These are phyloP conservation scores for Spizaetus ornatus DNA, from an alignment of 2,113 vertebrate genomes.

Conservation along the genomic window DNA sequence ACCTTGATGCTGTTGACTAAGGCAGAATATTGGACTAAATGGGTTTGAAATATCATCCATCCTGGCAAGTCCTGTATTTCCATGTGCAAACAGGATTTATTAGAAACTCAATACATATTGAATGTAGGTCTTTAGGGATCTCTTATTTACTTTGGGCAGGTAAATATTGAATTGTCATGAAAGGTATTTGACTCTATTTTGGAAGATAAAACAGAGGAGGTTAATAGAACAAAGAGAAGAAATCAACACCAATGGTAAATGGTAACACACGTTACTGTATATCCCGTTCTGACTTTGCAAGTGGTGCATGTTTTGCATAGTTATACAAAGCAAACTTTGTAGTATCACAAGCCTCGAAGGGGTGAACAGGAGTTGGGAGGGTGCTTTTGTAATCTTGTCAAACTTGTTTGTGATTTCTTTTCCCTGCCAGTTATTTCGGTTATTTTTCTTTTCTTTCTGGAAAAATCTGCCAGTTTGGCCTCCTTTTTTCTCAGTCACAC, in stretches of 20 bases:
- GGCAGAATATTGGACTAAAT: neutral
- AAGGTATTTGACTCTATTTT: constrained; percentile 40
- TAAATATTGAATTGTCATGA: constrained; percentile 38
- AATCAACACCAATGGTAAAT: neutral
- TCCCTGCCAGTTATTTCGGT: neutral
- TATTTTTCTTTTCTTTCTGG: neutral
- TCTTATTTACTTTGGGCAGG: constrained; percentile 43
- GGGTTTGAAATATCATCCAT: constrained; percentile 46
- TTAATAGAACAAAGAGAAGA: constrained; percentile 18
- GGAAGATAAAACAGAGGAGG: neutral
- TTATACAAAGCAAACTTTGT: neutral
- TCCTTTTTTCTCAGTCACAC: neutral
- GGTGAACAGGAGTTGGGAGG: neutral
- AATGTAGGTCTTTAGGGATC: constrained; percentile 23
- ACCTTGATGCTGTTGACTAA: neutral
- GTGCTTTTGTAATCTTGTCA: neutral
- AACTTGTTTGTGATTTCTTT: neutral
- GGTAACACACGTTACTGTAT: neutral
- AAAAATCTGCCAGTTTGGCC: neutral
- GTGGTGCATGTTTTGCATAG: neutral
- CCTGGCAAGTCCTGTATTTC: constrained; percentile 27
- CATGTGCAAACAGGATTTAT: constrained; percentile 51
- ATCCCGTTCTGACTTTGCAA: neutral
- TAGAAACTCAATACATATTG: constrained; percentile 45
- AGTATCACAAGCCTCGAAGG: neutral